These are phyloP conservation scores for Drosophila subsilvestris DNA, from an alignment of 2,888 invertebrate species.

Conservation along the genomic window DNA sequence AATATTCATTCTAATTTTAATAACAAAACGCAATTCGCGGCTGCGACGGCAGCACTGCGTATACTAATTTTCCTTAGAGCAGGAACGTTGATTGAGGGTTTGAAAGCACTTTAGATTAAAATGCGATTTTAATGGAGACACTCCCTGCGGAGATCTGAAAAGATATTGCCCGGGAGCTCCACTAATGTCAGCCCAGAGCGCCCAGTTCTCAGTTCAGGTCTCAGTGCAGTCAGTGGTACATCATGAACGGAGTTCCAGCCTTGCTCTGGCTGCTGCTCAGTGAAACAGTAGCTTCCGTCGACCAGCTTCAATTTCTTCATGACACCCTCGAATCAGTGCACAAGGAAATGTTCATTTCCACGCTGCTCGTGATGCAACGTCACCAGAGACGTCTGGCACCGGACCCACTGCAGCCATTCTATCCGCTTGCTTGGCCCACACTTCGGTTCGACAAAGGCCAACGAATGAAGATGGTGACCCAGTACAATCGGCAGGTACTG, in stretches of 20 bases:
- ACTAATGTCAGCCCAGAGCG: no score
- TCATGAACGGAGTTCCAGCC: constrained; percentile 5
- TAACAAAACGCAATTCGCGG: constrained; percentile 37
- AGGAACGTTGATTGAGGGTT: constrained; percentile 13
- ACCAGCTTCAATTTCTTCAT: constrained; percentile 19
- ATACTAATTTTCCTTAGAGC: constrained; percentile 47
- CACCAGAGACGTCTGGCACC: not conserved
- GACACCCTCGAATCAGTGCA: constrained; percentile 44
- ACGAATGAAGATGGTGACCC: constrained; percentile 7
- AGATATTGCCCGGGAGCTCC: constrained; percentile 21
- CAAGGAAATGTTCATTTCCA: constrained; percentile 19
- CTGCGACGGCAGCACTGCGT: constrained; percentile 40
- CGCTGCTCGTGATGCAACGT: constrained; percentile 50
- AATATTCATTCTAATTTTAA: constrained; percentile 69
- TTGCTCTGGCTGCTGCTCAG: constrained; percentile 1
- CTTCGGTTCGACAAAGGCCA: constrained; percentile 41
- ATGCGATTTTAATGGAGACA: constrained; percentile 10
- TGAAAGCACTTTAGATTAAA: constrained; percentile 37
- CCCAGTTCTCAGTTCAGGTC: constrained; percentile 11
- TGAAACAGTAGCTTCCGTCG: not conserved
- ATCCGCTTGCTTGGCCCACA: constrained; percentile 35
- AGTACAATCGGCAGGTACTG: constrained; percentile 7
- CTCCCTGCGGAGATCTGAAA: constrained; percentile 1
- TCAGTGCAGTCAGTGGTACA: not conserved
- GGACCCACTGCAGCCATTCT: constrained; percentile 23